Percentiles rank a stretch among this genome's conserved stretches.
These are phyloP conservation scores for Polyommatus iphigenia DNA, from an alignment of 2,888 invertebrate genomes.

Conservation along the genomic window DNA sequence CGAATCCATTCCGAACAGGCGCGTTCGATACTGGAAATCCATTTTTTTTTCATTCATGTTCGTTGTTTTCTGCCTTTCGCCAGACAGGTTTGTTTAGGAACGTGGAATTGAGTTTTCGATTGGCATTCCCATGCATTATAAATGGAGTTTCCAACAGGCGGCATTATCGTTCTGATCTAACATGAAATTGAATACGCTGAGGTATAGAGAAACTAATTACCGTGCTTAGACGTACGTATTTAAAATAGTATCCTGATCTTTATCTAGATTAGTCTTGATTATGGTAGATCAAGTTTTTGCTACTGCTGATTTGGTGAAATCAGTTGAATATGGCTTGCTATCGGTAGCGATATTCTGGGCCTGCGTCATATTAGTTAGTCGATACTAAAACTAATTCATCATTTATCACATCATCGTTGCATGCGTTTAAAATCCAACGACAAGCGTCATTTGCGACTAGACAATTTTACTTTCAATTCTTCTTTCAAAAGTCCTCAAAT, in stretches of 20 bases:
- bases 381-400: no score
- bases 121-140: slow-evolving; percentile 35
- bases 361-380: neutral
- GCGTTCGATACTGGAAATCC: slow-evolving; percentile 64
- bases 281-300: neutral
- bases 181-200: slow-evolving; percentile 6
- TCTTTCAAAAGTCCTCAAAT: slow-evolving; percentile 1
- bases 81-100: slow-evolving; percentile 58
- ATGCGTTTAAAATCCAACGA: neutral
- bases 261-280: slow-evolving; percentile 9
- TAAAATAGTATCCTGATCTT: slow-evolving; percentile 31
- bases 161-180: slow-evolving; percentile 27
- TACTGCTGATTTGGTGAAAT: neutral
- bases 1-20: slow-evolving; percentile 69
- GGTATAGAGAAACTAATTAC: slow-evolving; percentile 24
- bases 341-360: neutral
- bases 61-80: slow-evolving; percentile 56
- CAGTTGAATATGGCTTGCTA: neutral
- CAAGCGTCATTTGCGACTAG: neutral
- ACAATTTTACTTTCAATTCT: neutral
- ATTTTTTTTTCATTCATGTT: slow-evolving; percentile 51
- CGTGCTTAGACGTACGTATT: slow-evolving; percentile 19
- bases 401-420: no score
- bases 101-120: slow-evolving; percentile 44
- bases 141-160: slow-evolving; percentile 27